Percentiles rank a stretch among this genome's conserved stretches.
These are phyloP conservation scores for Cheirogaleus medius DNA, from an alignment of 2,113 vertebrate species.

Conservation along the genomic window DNA sequence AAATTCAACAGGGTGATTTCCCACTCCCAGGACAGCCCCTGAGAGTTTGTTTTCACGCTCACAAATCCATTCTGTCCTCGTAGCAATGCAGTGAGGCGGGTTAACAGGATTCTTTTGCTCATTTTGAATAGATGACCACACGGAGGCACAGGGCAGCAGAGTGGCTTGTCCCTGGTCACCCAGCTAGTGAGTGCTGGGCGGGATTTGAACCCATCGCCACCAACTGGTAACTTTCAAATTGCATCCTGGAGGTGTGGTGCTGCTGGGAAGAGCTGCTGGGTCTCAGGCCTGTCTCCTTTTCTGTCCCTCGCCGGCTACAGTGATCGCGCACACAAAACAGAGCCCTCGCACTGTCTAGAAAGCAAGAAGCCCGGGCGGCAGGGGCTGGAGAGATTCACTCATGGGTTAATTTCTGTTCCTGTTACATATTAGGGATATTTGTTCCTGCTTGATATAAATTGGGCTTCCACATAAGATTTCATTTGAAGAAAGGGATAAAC, in stretches of 20 bases:
- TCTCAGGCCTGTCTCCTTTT: background rate
- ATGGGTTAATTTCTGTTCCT: background rate
- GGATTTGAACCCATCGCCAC: background rate
- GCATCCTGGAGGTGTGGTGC: background rate
- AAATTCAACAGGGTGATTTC: background rate
- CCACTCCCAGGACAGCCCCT: background rate
- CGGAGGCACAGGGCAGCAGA: background rate
- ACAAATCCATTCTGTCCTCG: background rate
- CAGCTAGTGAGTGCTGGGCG: background rate
- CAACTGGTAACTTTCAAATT: background rate
- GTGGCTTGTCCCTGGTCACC: no score
- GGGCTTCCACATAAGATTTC: slow-evolving; percentile 13
- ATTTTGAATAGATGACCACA: background rate
- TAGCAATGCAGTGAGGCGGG: background rate
- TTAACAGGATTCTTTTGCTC: fast-evolving
- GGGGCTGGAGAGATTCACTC: background rate
- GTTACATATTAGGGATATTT: background rate
- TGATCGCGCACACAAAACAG: fast-evolving
- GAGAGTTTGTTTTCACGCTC: background rate
- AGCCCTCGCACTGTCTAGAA: background rate
- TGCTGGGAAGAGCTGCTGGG: fast-evolving
- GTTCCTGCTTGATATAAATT: background rate
- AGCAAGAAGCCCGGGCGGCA: fast-evolving
- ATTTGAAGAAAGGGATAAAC: slow-evolving; percentile 36
- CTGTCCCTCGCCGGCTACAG: fast-evolving